These are phyloP conservation scores for Platichthys flesus DNA, from an alignment of 2,113 vertebrate genomes.

Conservation along the genomic window DNA sequence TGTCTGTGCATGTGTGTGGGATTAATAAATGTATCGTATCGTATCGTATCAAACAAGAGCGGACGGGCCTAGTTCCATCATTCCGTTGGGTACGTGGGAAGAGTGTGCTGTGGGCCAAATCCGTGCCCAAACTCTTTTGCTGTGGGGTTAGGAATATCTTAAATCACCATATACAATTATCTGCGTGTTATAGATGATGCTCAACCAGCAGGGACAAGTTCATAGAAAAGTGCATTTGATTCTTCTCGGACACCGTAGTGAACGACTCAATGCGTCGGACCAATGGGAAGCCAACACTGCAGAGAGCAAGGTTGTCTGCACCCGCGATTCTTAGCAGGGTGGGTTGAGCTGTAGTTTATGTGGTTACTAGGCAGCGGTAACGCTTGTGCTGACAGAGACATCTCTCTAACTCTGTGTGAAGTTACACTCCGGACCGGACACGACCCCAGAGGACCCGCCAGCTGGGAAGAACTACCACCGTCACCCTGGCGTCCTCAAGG, in stretches of 20 bases:
- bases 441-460: too few relatives aligned
- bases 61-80: too few relatives aligned
- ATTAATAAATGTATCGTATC: too few relatives aligned
- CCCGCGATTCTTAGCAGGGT: constrained; percentile 25
- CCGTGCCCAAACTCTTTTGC: too few relatives aligned
- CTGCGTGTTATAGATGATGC: background rate
- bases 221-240: background rate
- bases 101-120: too few relatives aligned
- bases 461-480: too few relatives aligned
- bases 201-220: background rate
- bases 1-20: too few relatives aligned
- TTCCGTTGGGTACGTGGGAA: too few relatives aligned
- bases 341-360: constrained; percentile 67
- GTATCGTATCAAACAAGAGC: too few relatives aligned
- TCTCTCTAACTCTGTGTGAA: background rate
- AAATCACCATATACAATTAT: too few relatives aligned
- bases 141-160: too few relatives aligned
- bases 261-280: accelerated
- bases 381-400: background rate
- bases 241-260: constrained; percentile 55
- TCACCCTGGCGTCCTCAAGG: constrained; percentile 72
- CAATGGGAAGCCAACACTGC: constrained; percentile 31
- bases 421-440: too few relatives aligned
- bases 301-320: background rate
- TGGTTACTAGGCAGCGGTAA: constrained; percentile 81